A percentile compares a stretch with the other conserved stretches of the same genome.
These are phyloP conservation scores for Ametastegia equiseti DNA, from an alignment of 2,888 invertebrate species.

Conservation along the genomic window DNA sequence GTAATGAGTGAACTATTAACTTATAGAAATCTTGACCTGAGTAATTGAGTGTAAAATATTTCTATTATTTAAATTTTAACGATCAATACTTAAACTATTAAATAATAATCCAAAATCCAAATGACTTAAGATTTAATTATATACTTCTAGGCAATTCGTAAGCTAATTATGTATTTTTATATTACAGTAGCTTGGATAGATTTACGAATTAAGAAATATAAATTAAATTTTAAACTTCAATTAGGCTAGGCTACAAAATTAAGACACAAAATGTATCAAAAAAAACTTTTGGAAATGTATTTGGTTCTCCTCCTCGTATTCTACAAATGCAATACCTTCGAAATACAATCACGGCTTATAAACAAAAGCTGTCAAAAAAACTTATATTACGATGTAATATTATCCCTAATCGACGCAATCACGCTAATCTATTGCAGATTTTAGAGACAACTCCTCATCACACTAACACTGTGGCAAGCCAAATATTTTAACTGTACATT, in stretches of 20 bases:
- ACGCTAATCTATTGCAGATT: constrained; percentile 68
- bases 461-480: constrained; percentile 75
- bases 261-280: constrained; percentile 68
- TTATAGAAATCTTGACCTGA: constrained; percentile 59
- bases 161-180: constrained; percentile 77
- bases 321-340: constrained; percentile 68
- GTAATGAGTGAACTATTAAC: constrained; percentile 61
- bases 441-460: constrained; percentile 74
- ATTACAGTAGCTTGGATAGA: constrained; percentile 73
- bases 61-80: constrained; percentile 67
- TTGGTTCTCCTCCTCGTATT: constrained; percentile 71
- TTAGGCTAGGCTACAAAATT: constrained; percentile 67
- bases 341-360: constrained; percentile 69
- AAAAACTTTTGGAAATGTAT: constrained; percentile 69
- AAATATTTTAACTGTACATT: constrained; percentile 76
- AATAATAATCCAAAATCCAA: constrained; percentile 61
- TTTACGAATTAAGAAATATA: constrained; percentile 61
- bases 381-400: constrained; percentile 57
- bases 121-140: constrained; percentile 71
- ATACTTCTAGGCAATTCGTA: constrained; percentile 75
- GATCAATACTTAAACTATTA: constrained; percentile 59
- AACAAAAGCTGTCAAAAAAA: constrained; percentile 63
- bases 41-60: constrained; percentile 70
- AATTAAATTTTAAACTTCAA: constrained; percentile 63
- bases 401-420: constrained; percentile 68